Evolutionary conservation across 1,140 invertebrate genomes (phyloP).

Genomic region (Nasonia vitripennis): DNA sequence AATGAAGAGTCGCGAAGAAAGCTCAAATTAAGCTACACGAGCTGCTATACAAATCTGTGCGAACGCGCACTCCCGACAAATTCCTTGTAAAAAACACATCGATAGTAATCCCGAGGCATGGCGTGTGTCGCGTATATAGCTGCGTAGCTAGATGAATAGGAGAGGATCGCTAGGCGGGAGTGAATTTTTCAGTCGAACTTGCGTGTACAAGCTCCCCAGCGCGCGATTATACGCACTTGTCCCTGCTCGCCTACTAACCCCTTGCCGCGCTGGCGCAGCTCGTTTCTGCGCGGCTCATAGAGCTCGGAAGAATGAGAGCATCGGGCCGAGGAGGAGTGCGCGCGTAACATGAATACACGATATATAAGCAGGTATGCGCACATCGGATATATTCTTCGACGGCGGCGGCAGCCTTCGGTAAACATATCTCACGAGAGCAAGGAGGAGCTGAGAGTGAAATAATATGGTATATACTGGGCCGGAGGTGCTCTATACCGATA

Average conservation of each 20-base stretch:
- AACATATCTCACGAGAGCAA: slow-evolving; percentile 38
- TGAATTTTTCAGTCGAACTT: background rate
- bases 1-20: no score
- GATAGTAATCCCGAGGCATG: no score
- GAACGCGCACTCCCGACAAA: background rate
- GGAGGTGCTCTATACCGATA: slow-evolving; percentile 48
- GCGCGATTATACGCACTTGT: background rate
- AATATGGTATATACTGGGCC: slow-evolving; percentile 38
- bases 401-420: slow-evolving; percentile 8
- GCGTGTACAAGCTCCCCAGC: slow-evolving; percentile 20
- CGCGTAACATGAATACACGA: background rate
- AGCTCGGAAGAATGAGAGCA: no score
- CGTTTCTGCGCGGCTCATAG: background rate
- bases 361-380: background rate
- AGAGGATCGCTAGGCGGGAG: background rate
- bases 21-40: no score
- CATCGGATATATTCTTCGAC: background rate
- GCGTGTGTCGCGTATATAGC: no score
- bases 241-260: background rate
- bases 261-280: background rate
- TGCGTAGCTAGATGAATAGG: background rate
- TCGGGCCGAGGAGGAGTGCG: background rate
- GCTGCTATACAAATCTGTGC: no score
- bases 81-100: slow-evolving; percentile 26
- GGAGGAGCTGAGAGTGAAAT: slow-evolving; percentile 37